Conservation (phyloP, 2,113 vertebrate species). For the Tyrannus savana region DNA sequence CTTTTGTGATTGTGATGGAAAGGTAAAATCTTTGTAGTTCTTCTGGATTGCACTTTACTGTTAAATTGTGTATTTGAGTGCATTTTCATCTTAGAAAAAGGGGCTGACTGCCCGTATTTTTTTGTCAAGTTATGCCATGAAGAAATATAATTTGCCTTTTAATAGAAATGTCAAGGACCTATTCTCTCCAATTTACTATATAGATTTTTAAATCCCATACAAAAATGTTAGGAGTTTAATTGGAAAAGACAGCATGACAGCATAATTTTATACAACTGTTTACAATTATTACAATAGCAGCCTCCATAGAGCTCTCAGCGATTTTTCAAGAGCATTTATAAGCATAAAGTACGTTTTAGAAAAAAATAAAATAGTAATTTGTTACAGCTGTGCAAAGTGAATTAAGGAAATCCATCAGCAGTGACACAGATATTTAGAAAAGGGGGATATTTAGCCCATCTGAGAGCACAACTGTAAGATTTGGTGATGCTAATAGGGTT, state of each 20-base stretch:
- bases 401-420: constrained; percentile 43
- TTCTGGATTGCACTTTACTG: neutral
- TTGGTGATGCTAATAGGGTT: neutral
- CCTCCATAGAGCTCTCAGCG: neutral
- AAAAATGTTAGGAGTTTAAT: constrained; percentile 22
- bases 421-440: constrained; percentile 27
- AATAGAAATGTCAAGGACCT: constrained; percentile 14
- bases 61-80: neutral
- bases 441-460: neutral
- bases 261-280: constrained; percentile 27
- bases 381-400: constrained; percentile 26
- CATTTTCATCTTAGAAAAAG: neutral
- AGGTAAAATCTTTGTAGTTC: neutral
- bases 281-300: constrained; percentile 33
- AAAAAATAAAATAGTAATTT: neutral
- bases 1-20: neutral
- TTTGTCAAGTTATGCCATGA: neutral
- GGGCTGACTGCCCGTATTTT: neutral
- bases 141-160: constrained; percentile 34
- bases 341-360: neutral
- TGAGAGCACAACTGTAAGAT: neutral
- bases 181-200: constrained; percentile 11
- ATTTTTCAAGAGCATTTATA: constrained; percentile 43
- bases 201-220: neutral
- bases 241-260: constrained; percentile 42